Conservation (phyloP, 2,797 vertebrate species). For the Danio tinwini region DNA sequence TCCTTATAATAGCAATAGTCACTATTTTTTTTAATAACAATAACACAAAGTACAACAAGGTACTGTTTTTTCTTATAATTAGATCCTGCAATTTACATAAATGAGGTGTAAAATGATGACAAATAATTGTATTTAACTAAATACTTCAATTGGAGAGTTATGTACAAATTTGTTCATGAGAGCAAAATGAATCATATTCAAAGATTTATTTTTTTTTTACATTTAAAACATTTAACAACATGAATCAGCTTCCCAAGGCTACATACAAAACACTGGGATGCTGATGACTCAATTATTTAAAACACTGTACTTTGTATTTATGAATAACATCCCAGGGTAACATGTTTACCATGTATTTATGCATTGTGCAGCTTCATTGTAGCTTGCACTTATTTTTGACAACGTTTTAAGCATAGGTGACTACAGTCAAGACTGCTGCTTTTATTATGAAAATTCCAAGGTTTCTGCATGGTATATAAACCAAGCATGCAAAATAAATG, state of each 20-base stretch:
- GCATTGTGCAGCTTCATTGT: not conserved
- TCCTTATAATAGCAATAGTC: too few relatives aligned
- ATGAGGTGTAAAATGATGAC: not conserved
- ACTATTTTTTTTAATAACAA: not conserved
- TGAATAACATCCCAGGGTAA: not conserved
- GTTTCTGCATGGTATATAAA: not conserved
- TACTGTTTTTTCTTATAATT: not conserved
- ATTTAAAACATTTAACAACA: not conserved
- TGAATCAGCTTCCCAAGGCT: not conserved
- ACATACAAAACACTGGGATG: not conserved
- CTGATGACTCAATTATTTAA: slow-evolving; percentile 12
- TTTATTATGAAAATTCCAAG: not conserved
- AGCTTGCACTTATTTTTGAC: slow-evolving; percentile 13
- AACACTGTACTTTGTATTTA: not conserved
- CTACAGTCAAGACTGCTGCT: not conserved
- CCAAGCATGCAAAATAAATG: slow-evolving; percentile 3
- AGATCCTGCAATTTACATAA: not conserved
- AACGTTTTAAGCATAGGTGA: not conserved
- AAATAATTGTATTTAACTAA: not conserved
- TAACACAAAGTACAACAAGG: too few relatives aligned
- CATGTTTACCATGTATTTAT: not conserved
- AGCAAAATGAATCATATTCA: not conserved
- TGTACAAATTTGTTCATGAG: not conserved
- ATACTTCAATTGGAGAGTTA: not conserved
- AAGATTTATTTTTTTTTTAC: not conserved